These are phyloP conservation scores for Indicator maculatus DNA, from an alignment of 2,113 vertebrate genomes.

Conservation along the genomic window DNA sequence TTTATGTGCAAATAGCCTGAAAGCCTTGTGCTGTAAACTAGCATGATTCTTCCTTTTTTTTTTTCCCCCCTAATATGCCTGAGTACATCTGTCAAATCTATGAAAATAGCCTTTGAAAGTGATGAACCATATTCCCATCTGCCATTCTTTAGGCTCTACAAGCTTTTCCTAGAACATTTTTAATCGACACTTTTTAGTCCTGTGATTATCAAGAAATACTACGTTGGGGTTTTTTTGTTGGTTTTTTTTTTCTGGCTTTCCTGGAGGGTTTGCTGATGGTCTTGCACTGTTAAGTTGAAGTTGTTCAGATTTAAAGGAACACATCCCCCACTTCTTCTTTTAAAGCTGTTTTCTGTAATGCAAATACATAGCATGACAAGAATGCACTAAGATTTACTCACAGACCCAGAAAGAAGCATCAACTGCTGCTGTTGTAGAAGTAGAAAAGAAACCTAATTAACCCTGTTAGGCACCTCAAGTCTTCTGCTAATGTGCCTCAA, in stretches of 20 bases:
- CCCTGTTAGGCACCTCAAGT: not conserved
- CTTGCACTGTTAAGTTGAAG: not conserved
- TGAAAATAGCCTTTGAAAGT: slow-evolving; percentile 60
- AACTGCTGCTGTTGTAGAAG: not conserved
- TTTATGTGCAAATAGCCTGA: slow-evolving; percentile 38
- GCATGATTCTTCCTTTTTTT: not conserved
- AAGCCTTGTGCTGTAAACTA: slow-evolving; percentile 38
- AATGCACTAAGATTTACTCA: not conserved
- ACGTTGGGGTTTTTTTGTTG: not conserved
- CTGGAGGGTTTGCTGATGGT: not conserved
- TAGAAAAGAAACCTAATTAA: not conserved
- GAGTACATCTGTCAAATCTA: slow-evolving; percentile 63
- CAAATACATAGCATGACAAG: rapidly evolving
- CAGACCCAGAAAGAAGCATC: not conserved
- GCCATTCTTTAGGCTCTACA: slow-evolving; percentile 8
- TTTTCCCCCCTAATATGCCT: slow-evolving; percentile 2
- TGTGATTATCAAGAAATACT: not conserved
- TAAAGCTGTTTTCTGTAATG: not conserved
- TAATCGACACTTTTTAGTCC: not conserved
- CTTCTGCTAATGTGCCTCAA: not conserved
- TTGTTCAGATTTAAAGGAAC: slow-evolving; percentile 12
- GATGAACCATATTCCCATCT: slow-evolving; percentile 53
- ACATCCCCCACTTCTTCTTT: not conserved
- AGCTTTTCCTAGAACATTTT: slow-evolving; percentile 30
- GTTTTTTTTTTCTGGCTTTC: not conserved